Conservation (phyloP, 2,113 vertebrate species). For the Brachyhypopomus occidentalis region DNA sequence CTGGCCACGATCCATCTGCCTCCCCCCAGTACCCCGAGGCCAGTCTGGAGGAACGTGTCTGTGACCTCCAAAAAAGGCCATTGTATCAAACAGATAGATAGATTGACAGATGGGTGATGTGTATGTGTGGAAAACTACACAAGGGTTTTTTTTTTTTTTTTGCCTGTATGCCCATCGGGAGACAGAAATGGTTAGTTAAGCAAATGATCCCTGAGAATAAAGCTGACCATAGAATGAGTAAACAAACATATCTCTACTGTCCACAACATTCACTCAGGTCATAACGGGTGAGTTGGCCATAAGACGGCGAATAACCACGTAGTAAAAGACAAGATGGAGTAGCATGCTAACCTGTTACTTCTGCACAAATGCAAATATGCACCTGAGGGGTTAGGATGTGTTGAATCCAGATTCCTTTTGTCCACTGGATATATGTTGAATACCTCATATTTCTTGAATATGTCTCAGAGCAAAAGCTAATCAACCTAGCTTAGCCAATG, state of each 20-base stretch:
- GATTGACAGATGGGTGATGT: background rate
- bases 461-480: background rate
- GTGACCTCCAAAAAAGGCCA: background rate
- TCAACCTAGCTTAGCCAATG: background rate
- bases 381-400: too few species aligned
- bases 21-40: conserved; percentile 23
- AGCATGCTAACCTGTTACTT: background rate
- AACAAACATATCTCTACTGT: conserved; percentile 69
- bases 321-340: background rate
- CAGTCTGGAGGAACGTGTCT: conserved; percentile 30
- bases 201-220: conserved; percentile 55
- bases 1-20: conserved; percentile 57
- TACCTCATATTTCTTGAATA: background rate
- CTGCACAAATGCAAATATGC: background rate
- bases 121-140: background rate
- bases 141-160: too few species aligned
- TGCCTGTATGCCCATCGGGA: background rate
- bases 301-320: background rate
- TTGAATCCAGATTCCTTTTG: too few species aligned
- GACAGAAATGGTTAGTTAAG: conserved; percentile 62
- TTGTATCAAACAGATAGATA: background rate
- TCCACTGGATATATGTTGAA: background rate
- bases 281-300: background rate
- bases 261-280: conserved; percentile 59
- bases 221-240: conserved; percentile 66